These are phyloP conservation scores for Bombus cullumanus DNA, from an alignment of 1,140 invertebrate genomes.

Conservation along the genomic window DNA sequence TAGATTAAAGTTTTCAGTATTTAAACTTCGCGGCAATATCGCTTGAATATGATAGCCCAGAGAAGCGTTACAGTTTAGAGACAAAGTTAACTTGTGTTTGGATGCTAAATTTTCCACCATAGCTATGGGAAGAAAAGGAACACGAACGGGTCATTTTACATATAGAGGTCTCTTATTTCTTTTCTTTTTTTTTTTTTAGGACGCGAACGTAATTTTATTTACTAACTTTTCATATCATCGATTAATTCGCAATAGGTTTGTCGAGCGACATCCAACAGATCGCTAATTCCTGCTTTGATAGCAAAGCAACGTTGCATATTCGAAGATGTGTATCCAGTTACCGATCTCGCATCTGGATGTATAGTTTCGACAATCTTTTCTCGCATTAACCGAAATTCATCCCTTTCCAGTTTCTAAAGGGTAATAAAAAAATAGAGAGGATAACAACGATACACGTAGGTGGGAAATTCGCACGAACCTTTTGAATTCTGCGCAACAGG, in stretches of 20 bases:
- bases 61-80: constrained; percentile 86
- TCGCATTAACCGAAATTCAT: constrained; percentile 84
- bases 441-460: not conserved
- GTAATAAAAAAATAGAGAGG: too few species aligned
- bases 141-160: not conserved
- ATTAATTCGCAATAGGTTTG: constrained; percentile 90
- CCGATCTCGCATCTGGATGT: constrained; percentile 88
- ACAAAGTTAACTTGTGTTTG: constrained; percentile 86
- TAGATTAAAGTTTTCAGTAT: constrained; percentile 84
- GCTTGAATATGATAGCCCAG: constrained; percentile 91
- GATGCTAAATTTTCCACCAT: constrained; percentile 86
- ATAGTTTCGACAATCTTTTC: constrained; percentile 87
- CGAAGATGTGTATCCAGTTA: constrained; percentile 87
- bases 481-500: constrained; percentile 85
- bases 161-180: not conserved
- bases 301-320: constrained; percentile 92
- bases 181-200: not conserved
- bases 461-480: constrained; percentile 78
- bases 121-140: constrained; percentile 70
- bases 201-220: not conserved
- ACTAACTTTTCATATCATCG: constrained; percentile 88
- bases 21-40: constrained; percentile 77
- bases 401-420: constrained; percentile 79
- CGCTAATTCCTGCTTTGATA: constrained; percentile 89
- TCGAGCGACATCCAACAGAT: constrained; percentile 90